phyloP scores from a whole-genome alignment of 2,113 vertebrate genomes.

The Varanus komodoensis region DNA sequence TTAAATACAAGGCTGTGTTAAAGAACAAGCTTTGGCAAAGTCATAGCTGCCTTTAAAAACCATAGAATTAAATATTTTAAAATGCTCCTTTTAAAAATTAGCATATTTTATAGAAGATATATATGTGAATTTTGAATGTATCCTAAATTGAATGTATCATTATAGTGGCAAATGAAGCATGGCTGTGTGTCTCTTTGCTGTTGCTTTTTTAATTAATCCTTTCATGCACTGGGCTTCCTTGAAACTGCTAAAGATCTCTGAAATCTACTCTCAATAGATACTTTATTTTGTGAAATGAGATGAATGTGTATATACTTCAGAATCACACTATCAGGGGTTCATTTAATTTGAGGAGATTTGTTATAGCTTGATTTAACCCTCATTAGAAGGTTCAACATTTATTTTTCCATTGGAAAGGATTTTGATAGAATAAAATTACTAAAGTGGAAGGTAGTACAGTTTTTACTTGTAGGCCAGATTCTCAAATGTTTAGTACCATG shows the following conservation, averaged over 20 bases:
- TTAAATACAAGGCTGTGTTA: not conserved
- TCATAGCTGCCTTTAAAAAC: not conserved
- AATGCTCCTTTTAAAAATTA: not conserved
- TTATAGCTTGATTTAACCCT: not conserved
- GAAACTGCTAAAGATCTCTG: not conserved
- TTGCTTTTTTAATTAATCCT: not conserved
- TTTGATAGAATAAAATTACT: not conserved
- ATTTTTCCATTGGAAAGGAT: not conserved
- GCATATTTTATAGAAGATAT: not conserved
- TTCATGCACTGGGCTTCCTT: not conserved
- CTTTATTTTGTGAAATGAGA: not conserved
- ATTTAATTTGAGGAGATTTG: not conserved
- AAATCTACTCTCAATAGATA: not conserved
- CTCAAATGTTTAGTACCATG: not conserved
- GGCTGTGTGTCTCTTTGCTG: not conserved
- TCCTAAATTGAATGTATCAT: not conserved
- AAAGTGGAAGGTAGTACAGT: not conserved
- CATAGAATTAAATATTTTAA: not conserved
- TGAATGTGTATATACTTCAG: not conserved
- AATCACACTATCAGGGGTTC: not conserved
- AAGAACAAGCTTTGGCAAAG: not conserved
- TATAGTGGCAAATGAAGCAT: not conserved
- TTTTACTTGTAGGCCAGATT: not conserved
- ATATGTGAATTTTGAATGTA: not conserved
- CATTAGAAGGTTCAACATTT: not conserved